Base-by-base conservation (phyloP, 2,113 vertebrate species). In the Ceyx melanurus region DNA sequence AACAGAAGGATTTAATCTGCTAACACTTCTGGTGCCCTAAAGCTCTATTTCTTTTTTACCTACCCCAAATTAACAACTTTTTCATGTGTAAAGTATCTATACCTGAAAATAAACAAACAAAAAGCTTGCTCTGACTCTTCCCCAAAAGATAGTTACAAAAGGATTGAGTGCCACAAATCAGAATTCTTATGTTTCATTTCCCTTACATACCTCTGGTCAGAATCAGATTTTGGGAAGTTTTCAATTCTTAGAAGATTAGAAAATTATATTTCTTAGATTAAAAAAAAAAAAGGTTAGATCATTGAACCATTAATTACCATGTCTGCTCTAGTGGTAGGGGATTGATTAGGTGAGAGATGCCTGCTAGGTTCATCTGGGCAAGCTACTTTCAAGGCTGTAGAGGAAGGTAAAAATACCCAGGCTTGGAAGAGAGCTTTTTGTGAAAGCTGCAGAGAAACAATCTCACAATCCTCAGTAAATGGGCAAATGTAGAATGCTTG, bases 281-380 rank as follows among this genome's bases (percentile, higher is more conserved):
- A 93, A 91, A 93, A 65, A 46, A 16, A 16, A 48, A 51, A 31
- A 65, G 53, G 15, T 15, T 33, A 85, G 75, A 87, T 17, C 54
- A 58, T 73, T 21, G 66, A 79, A 45, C n/a, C 67, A 80, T 73
- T 76, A 87, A 65, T 45, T 68, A 13, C 10, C 18, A 45, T 54
- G 33, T 45, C 33, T 73, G 17, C 12, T 40, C 21, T 72, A 61
- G 54, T 73, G 54, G 35, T 61, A 54, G 31, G 20, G 46, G 85
- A 85, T 82, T 87, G 84, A 92, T 93, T 73, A 92, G 37, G 82
- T 92, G 87, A 94, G 58, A 33, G 46, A 26, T 58, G 54, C 81
- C 82, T 87, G 25, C 35, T 68, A 68, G 57, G 61, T 84, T 93
- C 61, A 89, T 84, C 87, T 68, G 7, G 5, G 11, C 13, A 82